Evolutionary conservation across 2,888 invertebrate species (phyloP).

Genomic region (Dolichopus griseipennis): DNA sequence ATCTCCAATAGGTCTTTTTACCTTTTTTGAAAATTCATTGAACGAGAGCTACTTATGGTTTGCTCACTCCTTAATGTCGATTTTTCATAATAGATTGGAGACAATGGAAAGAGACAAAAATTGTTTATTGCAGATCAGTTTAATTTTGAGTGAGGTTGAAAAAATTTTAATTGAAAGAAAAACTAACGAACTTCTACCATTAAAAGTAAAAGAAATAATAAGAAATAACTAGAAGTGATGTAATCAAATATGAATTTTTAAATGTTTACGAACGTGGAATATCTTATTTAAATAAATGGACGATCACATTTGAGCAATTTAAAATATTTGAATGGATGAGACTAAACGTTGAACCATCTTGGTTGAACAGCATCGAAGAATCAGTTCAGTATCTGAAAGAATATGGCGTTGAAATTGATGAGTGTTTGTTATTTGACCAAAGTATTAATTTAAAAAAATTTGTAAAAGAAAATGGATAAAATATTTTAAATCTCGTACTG

Average conservation of each 20-base stretch:
- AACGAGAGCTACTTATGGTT: conserved; percentile 8
- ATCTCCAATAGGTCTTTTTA: conserved; percentile 7
- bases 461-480: conserved; percentile 8
- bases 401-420: too few relatives aligned
- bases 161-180: too few relatives aligned
- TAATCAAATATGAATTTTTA: conserved; percentile 5
- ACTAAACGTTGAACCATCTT: too few relatives aligned
- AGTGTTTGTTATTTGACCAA: too few relatives aligned
- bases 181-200: too few relatives aligned
- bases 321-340: conserved; percentile 3
- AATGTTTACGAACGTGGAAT: conserved; percentile 9
- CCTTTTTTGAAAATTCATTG: conserved; percentile 4
- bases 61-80: conserved; percentile 7
- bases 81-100: conserved; percentile 8
- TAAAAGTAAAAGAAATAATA: conserved; percentile 4
- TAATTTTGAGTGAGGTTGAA: neutral
- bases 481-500: conserved; percentile 4
- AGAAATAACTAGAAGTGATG: conserved; percentile 10
- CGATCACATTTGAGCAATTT: neutral
- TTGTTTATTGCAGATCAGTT: conserved; percentile 2
- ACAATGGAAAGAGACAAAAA: conserved; percentile 11
- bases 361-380: too few relatives aligned
- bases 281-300: neutral
- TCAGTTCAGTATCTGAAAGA: too few relatives aligned
- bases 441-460: conserved; percentile 5